Evolutionary conservation across 2,888 invertebrate species (phyloP), one percentile per base, ranked within the genome.

Genomic region (Cistogaster globosa): DNA sequence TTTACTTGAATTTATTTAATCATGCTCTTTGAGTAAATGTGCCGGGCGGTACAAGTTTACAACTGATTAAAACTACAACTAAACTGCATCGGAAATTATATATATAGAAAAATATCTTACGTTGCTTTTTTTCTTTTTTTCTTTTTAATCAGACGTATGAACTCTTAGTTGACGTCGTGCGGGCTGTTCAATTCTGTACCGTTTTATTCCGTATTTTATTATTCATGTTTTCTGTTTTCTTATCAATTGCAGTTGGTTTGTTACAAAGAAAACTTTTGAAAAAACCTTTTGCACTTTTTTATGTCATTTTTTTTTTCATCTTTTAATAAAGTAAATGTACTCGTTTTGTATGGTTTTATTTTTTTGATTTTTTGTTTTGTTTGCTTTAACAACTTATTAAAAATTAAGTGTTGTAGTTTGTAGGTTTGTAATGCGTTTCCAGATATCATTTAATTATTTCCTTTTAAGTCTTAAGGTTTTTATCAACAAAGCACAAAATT

Each of bases 231-330:
- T 58, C 48, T 36, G n/a, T 74, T 20, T 58, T 58, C 82, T 82
- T 82, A 82, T 82, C 82, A 76, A n/a, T 81, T 71, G 51, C 69
- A 76, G 51, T 82, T 58, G 62, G 69, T 75, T 69, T 81, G 22
- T 76, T 74, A 74, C 67, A 72, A 67, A 67, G 67, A 74, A 60
- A 65, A 72, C 16, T n/a, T 18, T 32, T 32, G 6, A 76, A 76
- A 71, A 82, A 82, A 75, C 81, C 69, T 82, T 82, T 82, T 71
- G 82, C 82, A 82, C 76, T 82, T 82, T 76, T 82, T 48, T 67
- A 5, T 42, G n/a, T 20, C 16, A 14, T 18, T n/a, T 42, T 8
- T 58, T 26, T 51, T n/a, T n/a, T 26, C 26, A 26, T 26, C 14
- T 77, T 45, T 48, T 22, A 20, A 32, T 18, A 7, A 78, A 55